Evolutionary conservation across 2,113 vertebrate genomes (phyloP).

Genomic region (Amia ocellicauda): DNA sequence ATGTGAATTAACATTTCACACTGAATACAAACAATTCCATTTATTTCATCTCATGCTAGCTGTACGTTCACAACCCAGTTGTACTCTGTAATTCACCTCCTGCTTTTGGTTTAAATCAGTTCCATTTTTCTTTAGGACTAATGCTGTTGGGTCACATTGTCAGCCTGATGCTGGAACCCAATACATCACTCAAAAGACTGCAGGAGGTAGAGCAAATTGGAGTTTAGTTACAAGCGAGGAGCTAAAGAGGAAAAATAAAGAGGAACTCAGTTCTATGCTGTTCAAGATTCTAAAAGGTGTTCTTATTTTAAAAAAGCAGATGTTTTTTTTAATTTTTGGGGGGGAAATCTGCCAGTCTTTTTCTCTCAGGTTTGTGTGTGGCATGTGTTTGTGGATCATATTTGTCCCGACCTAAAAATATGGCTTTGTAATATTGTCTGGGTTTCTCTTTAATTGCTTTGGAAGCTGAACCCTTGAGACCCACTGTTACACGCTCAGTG

Average conservation of each 20-base stretch:
- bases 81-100: too few relatives aligned
- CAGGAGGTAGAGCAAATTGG: neutral
- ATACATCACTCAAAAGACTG: conserved; percentile 7
- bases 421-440: neutral
- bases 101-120: conserved; percentile 3
- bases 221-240: neutral
- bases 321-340: too few relatives aligned
- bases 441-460: conserved; percentile 17
- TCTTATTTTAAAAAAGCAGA: too few relatives aligned
- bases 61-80: neutral
- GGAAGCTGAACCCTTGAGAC: conserved; percentile 10
- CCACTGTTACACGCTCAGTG: neutral
- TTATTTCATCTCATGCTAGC: neutral
- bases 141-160: conserved; percentile 1
- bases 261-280: neutral
- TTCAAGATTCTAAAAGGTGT: too few relatives aligned
- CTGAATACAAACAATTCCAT: conserved; percentile 1
- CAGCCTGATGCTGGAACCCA: neutral
- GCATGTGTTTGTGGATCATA: too few relatives aligned
- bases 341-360: too few relatives aligned
- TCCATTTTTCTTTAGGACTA: conserved; percentile 6
- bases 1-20: neutral
- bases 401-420: too few relatives aligned
- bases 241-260: neutral
- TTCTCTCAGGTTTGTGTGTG: too few relatives aligned